Evolutionary conservation across 2,797 vertebrate genomes (phyloP), one percentile per base, ranked within the genome.

Genomic region (Phataginus tetradactyla): DNA sequence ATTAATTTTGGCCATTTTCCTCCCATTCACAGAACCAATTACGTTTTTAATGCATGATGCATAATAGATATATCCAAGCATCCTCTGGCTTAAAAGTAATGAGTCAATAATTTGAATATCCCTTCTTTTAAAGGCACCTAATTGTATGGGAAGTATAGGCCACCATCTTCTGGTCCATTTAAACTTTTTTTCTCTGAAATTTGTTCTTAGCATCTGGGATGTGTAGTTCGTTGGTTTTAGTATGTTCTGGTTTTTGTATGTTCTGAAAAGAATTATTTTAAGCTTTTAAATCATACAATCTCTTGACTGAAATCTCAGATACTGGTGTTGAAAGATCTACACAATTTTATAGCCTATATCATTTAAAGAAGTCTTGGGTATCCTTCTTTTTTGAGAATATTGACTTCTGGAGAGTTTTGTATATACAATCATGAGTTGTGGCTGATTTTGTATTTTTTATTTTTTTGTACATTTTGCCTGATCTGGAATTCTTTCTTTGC

Each of bases 1-100:
- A 95, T 94, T 90, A 93, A 86, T 96, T 97, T 96, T 96, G 71
- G 77, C 88, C 1, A 0, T 86, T 96, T 93, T 90, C 95, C 79
- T 94, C 90, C 66, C 86, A 23, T 94, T 90, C 8, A 0, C 80
- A 83, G 86, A 96, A 87, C n/a, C 89, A 94, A 86, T 96, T 96
- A 96, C 12, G 32, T 95, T 96, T 97, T 91, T 86, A 94, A 84
- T 84, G 42, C 45, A 32, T 51, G 55, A 72, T 91, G 59, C 55
- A 61, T 88, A 79, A 27, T 95, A 96, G 96, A 94, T 94, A 90
- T 11, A 63, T 17, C 42, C 72, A 64, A 7, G 66, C 51, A 57
- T 97, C 81, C 80, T 90, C 57, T 2, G 39, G 51, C 45, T 95
- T 81, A 64, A 79, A 94, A 94, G 93, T 91, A 79, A 96, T 86